Conservation (phyloP, 1,140 invertebrate genomes). For the Dolichoris vasculosae region DNA sequence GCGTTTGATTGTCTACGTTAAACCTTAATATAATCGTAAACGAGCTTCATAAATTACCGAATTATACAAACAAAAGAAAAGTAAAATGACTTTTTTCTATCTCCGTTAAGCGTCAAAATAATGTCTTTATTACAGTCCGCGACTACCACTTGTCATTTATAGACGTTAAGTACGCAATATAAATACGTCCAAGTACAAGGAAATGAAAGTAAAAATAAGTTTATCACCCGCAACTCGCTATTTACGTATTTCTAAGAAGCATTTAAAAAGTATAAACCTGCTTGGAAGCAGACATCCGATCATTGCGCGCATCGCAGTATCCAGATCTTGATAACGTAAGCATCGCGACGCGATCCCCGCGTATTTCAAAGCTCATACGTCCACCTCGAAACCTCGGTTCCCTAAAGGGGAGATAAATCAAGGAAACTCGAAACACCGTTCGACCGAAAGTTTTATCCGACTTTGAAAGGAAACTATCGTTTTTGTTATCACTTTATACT, state of each 20-base stretch:
- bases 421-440: slow-evolving; percentile 87
- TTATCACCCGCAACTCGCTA: not conserved
- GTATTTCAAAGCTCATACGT: slow-evolving; percentile 77
- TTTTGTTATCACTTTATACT: not conserved
- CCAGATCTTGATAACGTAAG: slow-evolving; percentile 79
- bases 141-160: not conserved
- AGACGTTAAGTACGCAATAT: not conserved
- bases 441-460: slow-evolving; percentile 74
- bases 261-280: slow-evolving; percentile 72
- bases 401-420: slow-evolving; percentile 90
- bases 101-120: not conserved
- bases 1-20: not conserved
- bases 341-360: slow-evolving; percentile 80
- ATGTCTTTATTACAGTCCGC: not conserved
- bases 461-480: not conserved
- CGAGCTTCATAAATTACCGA: not conserved
- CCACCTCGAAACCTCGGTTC: slow-evolving; percentile 83
- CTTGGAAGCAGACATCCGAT: slow-evolving; percentile 80
- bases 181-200: not conserved
- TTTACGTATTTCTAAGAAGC: not conserved
- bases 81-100: not conserved
- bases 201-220: slow-evolving; percentile 3
- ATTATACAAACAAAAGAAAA: not conserved
- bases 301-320: slow-evolving; percentile 75
- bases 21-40: not conserved